phyloP scores from a whole-genome alignment of 2,797 vertebrate species.

The Prionace glauca region DNA sequence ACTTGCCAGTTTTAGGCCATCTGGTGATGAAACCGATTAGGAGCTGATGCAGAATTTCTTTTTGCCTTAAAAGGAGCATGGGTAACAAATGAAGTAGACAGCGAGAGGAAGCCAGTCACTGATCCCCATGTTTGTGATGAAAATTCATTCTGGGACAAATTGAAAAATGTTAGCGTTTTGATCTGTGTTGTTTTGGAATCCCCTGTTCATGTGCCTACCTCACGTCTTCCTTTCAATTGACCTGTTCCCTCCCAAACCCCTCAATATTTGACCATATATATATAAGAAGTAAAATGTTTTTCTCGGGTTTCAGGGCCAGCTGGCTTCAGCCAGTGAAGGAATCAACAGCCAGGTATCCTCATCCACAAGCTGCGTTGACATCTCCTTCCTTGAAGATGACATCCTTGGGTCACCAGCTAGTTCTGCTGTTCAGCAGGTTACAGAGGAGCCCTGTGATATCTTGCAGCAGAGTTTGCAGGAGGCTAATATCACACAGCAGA shows the following conservation, averaged over 20 bases:
- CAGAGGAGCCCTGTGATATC: conserved; percentile 63
- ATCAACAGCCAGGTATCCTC: conserved; percentile 51
- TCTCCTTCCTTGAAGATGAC: conserved; percentile 72
- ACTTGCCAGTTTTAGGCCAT: too few species aligned
- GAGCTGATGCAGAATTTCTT: neutral
- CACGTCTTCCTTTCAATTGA: neutral
- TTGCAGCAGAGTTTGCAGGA: conserved; percentile 72
- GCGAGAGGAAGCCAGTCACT: neutral
- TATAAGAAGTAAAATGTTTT: neutral
- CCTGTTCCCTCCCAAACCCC: neutral
- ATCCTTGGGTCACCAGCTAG: conserved; percentile 61
- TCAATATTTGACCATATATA: neutral
- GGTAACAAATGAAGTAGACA: neutral
- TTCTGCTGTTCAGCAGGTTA: conserved; percentile 48
- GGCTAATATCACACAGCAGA: conserved; percentile 72
- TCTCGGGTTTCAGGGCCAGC: neutral
- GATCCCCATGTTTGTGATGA: neutral
- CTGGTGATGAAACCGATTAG: neutral
- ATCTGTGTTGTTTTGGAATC: neutral
- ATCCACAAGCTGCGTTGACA: conserved; percentile 63
- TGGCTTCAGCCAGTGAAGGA: neutral
- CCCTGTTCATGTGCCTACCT: neutral
- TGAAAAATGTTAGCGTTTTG: neutral
- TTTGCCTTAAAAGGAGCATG: neutral
- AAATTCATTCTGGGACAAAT: neutral